phyloP scores from a whole-genome alignment of 2,113 vertebrate genomes.

The Gymnocephalus cernua region DNA sequence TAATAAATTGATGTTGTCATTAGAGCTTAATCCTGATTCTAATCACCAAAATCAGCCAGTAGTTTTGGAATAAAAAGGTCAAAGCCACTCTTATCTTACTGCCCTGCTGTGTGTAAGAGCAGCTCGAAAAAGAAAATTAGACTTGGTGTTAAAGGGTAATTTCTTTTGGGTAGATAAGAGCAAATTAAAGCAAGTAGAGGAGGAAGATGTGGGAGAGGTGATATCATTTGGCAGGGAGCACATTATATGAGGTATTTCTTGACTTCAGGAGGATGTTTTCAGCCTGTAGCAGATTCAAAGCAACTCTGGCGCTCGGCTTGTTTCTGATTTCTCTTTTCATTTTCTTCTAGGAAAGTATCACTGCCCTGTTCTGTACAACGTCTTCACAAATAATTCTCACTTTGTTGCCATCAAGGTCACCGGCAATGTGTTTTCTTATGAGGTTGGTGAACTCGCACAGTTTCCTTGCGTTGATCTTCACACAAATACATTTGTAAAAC shows the following conservation, averaged over 20 bases:
- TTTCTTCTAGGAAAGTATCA: constrained; percentile 91
- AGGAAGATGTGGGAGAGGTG: constrained; percentile 2
- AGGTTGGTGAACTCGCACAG: constrained; percentile 83
- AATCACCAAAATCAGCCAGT: not conserved
- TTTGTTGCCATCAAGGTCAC: constrained; percentile 93
- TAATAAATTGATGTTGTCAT: rapidly evolving
- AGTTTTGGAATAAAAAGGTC: not conserved
- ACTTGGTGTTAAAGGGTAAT: constrained; percentile 1
- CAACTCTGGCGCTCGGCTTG: not conserved
- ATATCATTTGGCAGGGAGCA: constrained; percentile 5
- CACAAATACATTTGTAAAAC: not conserved
- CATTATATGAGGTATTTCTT: not conserved
- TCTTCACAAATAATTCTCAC: constrained; percentile 98
- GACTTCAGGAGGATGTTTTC: constrained; percentile 7
- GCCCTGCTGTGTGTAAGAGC: not conserved
- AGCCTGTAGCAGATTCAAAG: not conserved
- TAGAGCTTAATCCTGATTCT: not conserved
- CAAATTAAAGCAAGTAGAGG: constrained; percentile 20
- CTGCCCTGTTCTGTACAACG: constrained; percentile 94
- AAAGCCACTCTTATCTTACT: not conserved
- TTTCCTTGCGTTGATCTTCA: not conserved
- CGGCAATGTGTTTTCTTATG: constrained; percentile 94
- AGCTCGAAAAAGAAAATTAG: not conserved
- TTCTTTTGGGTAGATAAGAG: not conserved
- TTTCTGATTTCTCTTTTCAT: not conserved